Evolutionary conservation across 1,140 invertebrate genomes (phyloP).

Genomic region (Marisa cornuarietis): DNA sequence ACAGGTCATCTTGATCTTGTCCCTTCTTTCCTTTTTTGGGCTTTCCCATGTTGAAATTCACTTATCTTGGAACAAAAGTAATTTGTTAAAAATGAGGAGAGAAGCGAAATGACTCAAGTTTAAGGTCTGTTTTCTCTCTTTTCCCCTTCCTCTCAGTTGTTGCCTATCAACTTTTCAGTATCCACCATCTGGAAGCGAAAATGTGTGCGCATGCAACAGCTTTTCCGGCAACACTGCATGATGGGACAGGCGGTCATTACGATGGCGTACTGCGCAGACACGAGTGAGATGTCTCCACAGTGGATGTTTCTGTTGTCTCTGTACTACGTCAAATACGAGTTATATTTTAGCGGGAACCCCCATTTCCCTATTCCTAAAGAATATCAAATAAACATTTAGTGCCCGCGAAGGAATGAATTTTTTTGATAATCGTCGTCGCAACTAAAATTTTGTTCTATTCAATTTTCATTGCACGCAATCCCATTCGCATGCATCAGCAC

Average conservation of each 20-base stretch:
- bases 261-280: neutral
- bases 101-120: neutral
- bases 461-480: too few species aligned
- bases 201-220: conserved; percentile 1
- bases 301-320: neutral
- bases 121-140: neutral
- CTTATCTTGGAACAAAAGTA: neutral
- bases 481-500: too few species aligned
- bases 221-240: neutral
- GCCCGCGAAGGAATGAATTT: too few species aligned
- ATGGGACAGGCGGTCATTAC: neutral
- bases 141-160: neutral
- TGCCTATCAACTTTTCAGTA: neutral
- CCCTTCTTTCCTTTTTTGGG: conserved; percentile 35
- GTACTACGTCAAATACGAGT: neutral
- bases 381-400: too few species aligned
- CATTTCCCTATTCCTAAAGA: neutral
- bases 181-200: conserved; percentile 5
- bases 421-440: neutral
- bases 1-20: conserved; percentile 14
- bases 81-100: neutral
- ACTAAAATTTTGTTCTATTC: too few species aligned
- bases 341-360: neutral
- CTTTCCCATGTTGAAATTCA: conserved; percentile 28
- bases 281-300: too few species aligned